Conservation (phyloP, 37 sponge, comb jelly and placozoan species). For the Geodia barretti region DNA sequence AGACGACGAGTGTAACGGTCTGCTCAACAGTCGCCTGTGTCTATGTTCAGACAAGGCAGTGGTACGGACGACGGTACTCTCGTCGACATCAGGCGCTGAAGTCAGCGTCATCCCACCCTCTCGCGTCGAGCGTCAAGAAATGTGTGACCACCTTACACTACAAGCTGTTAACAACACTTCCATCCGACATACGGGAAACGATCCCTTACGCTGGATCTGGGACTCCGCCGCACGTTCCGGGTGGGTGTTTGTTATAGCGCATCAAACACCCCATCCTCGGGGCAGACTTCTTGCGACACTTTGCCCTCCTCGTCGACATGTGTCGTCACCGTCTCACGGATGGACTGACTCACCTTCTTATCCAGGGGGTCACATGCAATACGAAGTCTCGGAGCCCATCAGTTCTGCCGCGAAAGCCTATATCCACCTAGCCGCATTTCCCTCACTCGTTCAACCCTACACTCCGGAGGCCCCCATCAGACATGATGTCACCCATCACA, state of each 20-base stretch:
- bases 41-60: no score
- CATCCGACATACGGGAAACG: no score
- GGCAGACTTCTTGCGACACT: slow-evolving; percentile 58
- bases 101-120: no score
- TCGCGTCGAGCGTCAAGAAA: no score
- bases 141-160: no score
- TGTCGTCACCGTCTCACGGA: slow-evolving; percentile 24
- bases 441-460: slow-evolving; percentile 31
- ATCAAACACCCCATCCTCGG: slow-evolving; percentile 62
- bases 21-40: no score
- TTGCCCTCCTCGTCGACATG: slow-evolving; percentile 59
- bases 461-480: slow-evolving; percentile 22
- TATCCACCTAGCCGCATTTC: slow-evolving; percentile 51
- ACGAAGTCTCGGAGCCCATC: slow-evolving; percentile 20
- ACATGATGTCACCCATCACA: slow-evolving; percentile 61
- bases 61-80: no score
- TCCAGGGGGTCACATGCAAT: slow-evolving; percentile 18
- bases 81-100: no score
- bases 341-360: slow-evolving; percentile 27
- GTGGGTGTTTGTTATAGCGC: slow-evolving; percentile 75
- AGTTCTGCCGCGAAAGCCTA: slow-evolving; percentile 22
- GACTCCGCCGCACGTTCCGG: slow-evolving; percentile 46
- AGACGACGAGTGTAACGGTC: no score
- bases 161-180: no score
- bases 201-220: slow-evolving; percentile 62